Base-by-base conservation (phyloP, 2,797 vertebrate species). In the Danio aesculapii region DNA sequence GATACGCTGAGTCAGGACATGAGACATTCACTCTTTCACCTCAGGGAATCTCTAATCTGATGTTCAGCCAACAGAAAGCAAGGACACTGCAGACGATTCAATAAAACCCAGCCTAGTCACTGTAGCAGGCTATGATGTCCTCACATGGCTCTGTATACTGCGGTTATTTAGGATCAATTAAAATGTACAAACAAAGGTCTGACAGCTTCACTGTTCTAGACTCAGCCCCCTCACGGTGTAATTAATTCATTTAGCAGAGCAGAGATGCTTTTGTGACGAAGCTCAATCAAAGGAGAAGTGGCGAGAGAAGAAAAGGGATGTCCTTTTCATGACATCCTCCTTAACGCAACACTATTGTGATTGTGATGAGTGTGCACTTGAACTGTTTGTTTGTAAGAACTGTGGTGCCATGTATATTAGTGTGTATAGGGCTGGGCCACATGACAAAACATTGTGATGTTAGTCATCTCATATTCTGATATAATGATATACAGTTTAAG, bases 1-100 rank as follows among this genome's bases (percentile, higher is more conserved):
- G 52, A 81, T 75, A n/a, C 81, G 79, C 75, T 81, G 75, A 81
- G 59, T 85, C 70, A 84, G 53, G 30, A 76, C 41, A 67, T 55
- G 16, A 68, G 72, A 44, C 39, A 59, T 19, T 10, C 0, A 39
- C 57, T 74, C 44, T 66, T n/a, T 68, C 73, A 61, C 53, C n/a
- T 81, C 30, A 6, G 59, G 72, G 67, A 55, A 77, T 79, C 78
- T 39, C 72, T 57, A 30, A 78, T 55, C 43, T 68, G 68, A 55
- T 43, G 5, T n/a, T 14, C 16, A 8, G 10, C 52, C 76, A 68
- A 79, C 67, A 69, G 61, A 50, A 79, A 47, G 58, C 19, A 50
- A 77, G 58, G n/a, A 13, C 58, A 50, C 30, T 52, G 11, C 52
- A 68, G 49, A 58, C 46, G 46, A 68, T 61, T 79, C 78, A 53